Conservation (phyloP, 2,797 vertebrate genomes). For the Sphenodon punctatus region DNA sequence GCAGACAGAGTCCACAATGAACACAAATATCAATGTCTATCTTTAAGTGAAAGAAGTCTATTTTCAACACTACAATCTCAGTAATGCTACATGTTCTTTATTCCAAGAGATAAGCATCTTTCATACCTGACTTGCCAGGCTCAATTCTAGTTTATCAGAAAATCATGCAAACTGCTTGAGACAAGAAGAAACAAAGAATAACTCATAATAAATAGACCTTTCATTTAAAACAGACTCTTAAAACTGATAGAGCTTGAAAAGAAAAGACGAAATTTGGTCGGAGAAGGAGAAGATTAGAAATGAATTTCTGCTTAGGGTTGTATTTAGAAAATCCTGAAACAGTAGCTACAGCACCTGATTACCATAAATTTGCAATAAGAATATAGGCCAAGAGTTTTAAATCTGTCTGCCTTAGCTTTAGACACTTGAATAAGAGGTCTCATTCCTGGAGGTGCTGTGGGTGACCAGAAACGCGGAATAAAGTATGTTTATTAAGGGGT, state of each 20-base stretch:
- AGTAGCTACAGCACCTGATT: background rate
- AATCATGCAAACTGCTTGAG: slow-evolving; percentile 31
- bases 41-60: background rate
- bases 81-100: background rate
- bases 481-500: background rate
- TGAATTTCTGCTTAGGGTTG: slow-evolving; percentile 8
- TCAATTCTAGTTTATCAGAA: slow-evolving; percentile 15
- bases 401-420: too few species aligned
- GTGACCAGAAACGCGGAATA: too few species aligned
- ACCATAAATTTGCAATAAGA: background rate
- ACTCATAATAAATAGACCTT: slow-evolving; percentile 1
- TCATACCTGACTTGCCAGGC: background rate
- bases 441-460: background rate
- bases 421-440: background rate
- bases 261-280: background rate
- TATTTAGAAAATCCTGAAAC: slow-evolving; percentile 4
- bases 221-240: background rate
- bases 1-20: background rate
- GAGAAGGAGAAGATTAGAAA: background rate
- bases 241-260: background rate
- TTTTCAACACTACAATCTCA: background rate
- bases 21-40: slow-evolving; percentile 2
- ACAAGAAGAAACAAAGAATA: slow-evolving; percentile 19
- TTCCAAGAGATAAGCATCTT: background rate
- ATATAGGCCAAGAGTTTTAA: background rate